These are phyloP conservation scores for Nyctalus aviator DNA, from an alignment of 2,797 vertebrate genomes.

Conservation along the genomic window DNA sequence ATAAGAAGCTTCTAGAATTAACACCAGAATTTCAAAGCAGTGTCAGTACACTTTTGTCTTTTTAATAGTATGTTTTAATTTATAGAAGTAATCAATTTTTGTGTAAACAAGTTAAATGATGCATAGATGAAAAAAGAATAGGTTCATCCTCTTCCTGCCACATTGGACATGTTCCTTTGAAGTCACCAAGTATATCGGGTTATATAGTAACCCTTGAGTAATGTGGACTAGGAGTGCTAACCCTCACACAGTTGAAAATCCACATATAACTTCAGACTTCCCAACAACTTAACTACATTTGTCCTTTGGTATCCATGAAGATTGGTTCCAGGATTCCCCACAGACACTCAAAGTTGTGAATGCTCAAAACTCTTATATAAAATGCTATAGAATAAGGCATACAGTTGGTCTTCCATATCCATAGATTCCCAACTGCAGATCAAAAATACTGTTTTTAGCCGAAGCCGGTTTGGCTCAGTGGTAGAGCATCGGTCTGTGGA, in stretches of 20 bases:
- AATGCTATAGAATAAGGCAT: not conserved
- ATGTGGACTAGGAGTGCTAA: too few species aligned
- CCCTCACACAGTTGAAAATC: not conserved
- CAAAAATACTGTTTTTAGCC: not conserved
- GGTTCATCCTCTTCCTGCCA: not conserved
- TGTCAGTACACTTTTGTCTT: not conserved
- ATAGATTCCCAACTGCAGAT: not conserved
- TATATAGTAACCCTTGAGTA: not conserved
- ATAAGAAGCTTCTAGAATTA: slow-evolving; percentile 18
- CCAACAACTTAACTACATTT: not conserved
- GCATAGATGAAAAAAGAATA: not conserved
- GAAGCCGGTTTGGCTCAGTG: too few species aligned
- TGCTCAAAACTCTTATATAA: not conserved
- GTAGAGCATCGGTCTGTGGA: too few species aligned
- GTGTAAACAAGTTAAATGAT: slow-evolving; percentile 11
- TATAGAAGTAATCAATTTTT: not conserved
- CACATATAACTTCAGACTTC: not conserved
- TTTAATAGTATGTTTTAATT: slow-evolving; percentile 28
- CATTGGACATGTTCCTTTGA: not conserved
- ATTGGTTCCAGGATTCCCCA: not conserved
- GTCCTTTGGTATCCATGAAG: not conserved
- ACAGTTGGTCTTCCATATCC: not conserved
- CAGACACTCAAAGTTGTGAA: not conserved
- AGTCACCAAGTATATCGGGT: not conserved
- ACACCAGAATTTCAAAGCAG: not conserved